Conservation (phyloP, 2,888 invertebrate species). For the Lottia gigantea region DNA sequence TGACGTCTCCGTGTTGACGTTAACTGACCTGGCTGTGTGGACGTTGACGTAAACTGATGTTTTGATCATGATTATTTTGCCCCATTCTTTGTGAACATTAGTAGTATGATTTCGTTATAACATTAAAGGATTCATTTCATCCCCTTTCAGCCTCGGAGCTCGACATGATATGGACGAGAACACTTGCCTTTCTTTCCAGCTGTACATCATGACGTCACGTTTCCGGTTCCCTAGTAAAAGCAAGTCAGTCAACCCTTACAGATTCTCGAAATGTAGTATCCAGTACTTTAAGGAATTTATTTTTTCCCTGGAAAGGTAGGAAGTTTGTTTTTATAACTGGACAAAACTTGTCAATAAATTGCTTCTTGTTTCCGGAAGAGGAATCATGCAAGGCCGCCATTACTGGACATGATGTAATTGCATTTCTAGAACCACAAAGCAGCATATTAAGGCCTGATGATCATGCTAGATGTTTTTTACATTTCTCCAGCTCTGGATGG, state of each 20-base stretch:
- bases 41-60: neutral
- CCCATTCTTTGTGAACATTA: neutral
- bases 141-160: conserved; percentile 32
- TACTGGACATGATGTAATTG: too few relatives aligned
- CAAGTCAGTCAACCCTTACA: conserved; percentile 37
- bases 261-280: conserved; percentile 34
- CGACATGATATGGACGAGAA: conserved; percentile 43
- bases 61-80: too few relatives aligned
- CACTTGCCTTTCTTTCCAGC: conserved; percentile 33
- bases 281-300: conserved; percentile 37
- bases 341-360: neutral
- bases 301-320: conserved; percentile 31
- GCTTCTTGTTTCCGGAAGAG: too few relatives aligned
- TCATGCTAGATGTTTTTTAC: too few relatives aligned
- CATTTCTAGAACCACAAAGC: too few relatives aligned
- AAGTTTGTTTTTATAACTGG: neutral
- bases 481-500: conserved; percentile 12
- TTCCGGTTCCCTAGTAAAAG: conserved; percentile 33
- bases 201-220: conserved; percentile 41
- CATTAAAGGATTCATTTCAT: too few relatives aligned
- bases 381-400: too few relatives aligned
- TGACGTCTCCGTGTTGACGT: too few relatives aligned
- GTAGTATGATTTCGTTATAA: too few relatives aligned
- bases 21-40: too few relatives aligned
- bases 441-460: too few relatives aligned